Percentiles rank a stretch among this genome's conserved stretches.
These are phyloP conservation scores for Epizoanthus ramosus DNA, from an alignment of 92 coral and sea anemone genomes.

Conservation along the genomic window DNA sequence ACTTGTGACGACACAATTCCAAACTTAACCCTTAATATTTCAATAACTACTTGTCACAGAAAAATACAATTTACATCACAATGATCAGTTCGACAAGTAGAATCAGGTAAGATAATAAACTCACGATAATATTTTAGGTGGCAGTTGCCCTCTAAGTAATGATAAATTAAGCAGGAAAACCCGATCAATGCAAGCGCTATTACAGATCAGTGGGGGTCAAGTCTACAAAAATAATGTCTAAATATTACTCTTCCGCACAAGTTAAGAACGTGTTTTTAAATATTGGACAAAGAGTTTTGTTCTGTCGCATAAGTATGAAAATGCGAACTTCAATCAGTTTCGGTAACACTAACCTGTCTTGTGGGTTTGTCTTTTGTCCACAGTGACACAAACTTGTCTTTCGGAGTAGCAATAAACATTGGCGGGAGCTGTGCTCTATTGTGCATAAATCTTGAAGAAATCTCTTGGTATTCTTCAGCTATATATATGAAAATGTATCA, in stretches of 20 bases:
- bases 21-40: too few relatives aligned
- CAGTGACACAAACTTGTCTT: constrained; percentile 74
- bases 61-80: too few relatives aligned
- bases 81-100: too few relatives aligned
- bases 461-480: constrained; percentile 85
- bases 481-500: neutral
- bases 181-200: neutral
- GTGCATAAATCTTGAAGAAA: constrained; percentile 75
- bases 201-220: too few relatives aligned
- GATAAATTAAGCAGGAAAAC: neutral
- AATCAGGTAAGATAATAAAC: neutral
- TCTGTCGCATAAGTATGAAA: too few relatives aligned
- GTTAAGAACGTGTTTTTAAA: too few relatives aligned
- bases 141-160: neutral
- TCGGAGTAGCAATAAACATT: constrained; percentile 83
- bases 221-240: too few relatives aligned
- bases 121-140: neutral
- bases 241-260: too few relatives aligned
- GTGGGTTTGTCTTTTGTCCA: constrained; percentile 92
- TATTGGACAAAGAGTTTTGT: too few relatives aligned
- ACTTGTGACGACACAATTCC: too few relatives aligned
- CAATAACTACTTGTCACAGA: too few relatives aligned
- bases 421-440: constrained; percentile 87
- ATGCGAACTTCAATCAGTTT: too few relatives aligned
- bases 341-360: constrained; percentile 59